Evolutionary conservation across 2,113 vertebrate species (phyloP).

Genomic region (Rhagologus leucostigma): DNA sequence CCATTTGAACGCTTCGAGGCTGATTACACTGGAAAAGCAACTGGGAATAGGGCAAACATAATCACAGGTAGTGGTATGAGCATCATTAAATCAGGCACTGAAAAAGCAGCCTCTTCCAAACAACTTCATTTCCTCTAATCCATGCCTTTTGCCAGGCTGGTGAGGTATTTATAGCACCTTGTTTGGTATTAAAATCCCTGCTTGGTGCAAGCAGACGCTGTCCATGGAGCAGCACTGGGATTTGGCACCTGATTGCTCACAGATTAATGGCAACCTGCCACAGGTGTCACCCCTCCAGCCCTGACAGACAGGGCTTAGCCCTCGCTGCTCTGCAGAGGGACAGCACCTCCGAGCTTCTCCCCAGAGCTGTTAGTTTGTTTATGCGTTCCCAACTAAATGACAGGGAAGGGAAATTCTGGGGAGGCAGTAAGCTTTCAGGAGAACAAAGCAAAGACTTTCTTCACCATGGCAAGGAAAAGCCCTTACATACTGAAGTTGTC

Average conservation of each 20-base stretch:
- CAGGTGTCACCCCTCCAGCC: neutral
- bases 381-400: neutral
- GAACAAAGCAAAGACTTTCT: neutral
- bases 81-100: neutral
- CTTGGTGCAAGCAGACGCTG: neutral
- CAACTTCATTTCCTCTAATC: neutral
- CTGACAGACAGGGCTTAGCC: neutral
- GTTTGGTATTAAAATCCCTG: neutral
- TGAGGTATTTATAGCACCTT: neutral
- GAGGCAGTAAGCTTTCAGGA: neutral
- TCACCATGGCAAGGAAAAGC: neutral
- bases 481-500: neutral
- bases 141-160: neutral
- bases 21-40: constrained; percentile 8
- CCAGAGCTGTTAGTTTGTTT: neutral
- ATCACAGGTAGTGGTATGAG: neutral
- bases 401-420: neutral
- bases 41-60: neutral
- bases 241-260: neutral
- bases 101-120: neutral
- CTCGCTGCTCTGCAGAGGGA: neutral
- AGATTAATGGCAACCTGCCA: neutral
- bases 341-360: neutral
- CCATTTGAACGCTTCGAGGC: neutral
- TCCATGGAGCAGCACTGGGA: fast-evolving